Evolutionary conservation across 2,888 invertebrate genomes (phyloP).

Genomic region (Drosophila cracens): DNA sequence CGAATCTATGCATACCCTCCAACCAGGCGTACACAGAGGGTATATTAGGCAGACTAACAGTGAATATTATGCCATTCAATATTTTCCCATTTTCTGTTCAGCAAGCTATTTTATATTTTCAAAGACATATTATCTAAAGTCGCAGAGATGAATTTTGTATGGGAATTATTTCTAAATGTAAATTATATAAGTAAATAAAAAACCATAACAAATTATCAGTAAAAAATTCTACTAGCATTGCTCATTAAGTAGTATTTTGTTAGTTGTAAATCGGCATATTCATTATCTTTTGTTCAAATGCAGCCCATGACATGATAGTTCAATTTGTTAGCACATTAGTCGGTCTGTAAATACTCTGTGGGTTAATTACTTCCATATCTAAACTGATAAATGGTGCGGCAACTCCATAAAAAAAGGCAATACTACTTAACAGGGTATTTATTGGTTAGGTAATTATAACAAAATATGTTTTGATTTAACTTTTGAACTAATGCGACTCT

Average conservation of each 20-base stretch:
- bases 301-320: constrained; percentile 36
- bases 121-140: background rate
- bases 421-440: constrained; percentile 1
- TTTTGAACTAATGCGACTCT: background rate
- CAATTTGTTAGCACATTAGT: constrained; percentile 32
- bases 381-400: background rate
- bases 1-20: constrained; percentile 21
- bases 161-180: background rate
- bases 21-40: background rate
- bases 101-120: background rate
- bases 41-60: background rate
- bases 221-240: background rate
- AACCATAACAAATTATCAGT: background rate
- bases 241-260: background rate
- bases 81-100: background rate
- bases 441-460: background rate
- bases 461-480: background rate
- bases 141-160: background rate
- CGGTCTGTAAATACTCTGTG: background rate
- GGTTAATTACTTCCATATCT: constrained; percentile 1
- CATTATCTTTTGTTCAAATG: background rate
- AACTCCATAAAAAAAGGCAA: background rate
- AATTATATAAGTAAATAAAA: background rate
- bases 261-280: background rate
- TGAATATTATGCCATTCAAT: background rate